Conservation (phyloP, 2,888 invertebrate species). For the Leptinotarsa tumamoca region DNA sequence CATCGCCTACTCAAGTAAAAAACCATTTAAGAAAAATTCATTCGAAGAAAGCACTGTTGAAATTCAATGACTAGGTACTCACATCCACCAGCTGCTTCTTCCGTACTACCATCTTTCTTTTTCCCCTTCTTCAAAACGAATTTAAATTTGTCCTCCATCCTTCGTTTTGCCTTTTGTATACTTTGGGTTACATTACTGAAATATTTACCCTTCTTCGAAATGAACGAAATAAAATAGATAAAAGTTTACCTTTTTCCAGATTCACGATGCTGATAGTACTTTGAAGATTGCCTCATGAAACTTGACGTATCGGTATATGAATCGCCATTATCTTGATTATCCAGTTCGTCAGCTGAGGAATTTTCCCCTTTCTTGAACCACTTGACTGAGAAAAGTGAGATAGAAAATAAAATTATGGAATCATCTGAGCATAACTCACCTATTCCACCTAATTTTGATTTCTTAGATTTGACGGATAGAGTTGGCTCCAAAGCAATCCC, state of each 20-base stretch:
- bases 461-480: conserved; percentile 67
- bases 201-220: conserved; percentile 14
- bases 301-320: conserved; percentile 67
- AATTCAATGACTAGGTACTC: conserved; percentile 59
- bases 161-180: conserved; percentile 83
- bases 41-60: neutral
- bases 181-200: conserved; percentile 73
- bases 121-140: conserved; percentile 88
- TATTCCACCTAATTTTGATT: conserved; percentile 77
- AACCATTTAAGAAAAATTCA: neutral
- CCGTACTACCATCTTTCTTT: conserved; percentile 88
- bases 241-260: conserved; percentile 52
- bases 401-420: conserved; percentile 8
- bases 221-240: neutral
- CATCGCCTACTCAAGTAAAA: too few relatives aligned
- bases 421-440: conserved; percentile 65
- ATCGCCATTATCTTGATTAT: conserved; percentile 68
- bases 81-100: conserved; percentile 86
- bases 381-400: conserved; percentile 63
- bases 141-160: conserved; percentile 90
- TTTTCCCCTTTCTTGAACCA: conserved; percentile 72
- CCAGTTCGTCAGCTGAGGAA: conserved; percentile 67
- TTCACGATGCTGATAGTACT: conserved; percentile 65
- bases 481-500: conserved; percentile 70
- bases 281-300: conserved; percentile 65